Conservation (phyloP, 2,797 vertebrate species). For the Tenualosa thibaudeaui region DNA sequence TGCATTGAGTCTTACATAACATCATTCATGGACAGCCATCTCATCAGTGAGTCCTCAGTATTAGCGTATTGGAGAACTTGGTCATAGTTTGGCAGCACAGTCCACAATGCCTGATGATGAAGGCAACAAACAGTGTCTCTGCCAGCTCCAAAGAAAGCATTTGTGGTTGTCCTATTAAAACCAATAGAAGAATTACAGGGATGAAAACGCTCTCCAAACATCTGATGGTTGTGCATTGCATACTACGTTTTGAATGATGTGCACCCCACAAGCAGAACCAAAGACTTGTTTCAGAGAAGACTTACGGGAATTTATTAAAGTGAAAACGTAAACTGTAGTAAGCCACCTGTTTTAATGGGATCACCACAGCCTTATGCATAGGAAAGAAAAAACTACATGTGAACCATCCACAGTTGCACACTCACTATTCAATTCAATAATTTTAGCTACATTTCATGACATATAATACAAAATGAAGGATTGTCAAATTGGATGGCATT, state of each 20-base stretch:
- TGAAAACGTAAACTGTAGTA: neutral
- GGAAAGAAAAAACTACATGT: neutral
- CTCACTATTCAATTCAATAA: neutral
- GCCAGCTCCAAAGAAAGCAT: slow-evolving; percentile 27
- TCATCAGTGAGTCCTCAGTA: neutral
- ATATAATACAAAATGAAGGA: neutral
- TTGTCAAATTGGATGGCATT: neutral
- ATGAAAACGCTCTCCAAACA: neutral
- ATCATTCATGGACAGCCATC: slow-evolving; percentile 9
- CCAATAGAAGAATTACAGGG: neutral
- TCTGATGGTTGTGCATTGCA: neutral
- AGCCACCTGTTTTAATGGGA: neutral
- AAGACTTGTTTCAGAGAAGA: neutral
- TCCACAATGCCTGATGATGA: slow-evolving; percentile 31
- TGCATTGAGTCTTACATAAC: neutral
- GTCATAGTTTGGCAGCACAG: slow-evolving; percentile 6
- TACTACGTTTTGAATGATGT: neutral
- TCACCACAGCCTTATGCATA: neutral
- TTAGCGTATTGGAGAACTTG: neutral
- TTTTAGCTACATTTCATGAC: slow-evolving; percentile 15
- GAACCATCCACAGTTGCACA: neutral
- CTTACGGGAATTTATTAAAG: neutral
- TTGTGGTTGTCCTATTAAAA: neutral
- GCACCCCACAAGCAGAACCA: neutral
- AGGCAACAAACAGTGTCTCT: slow-evolving; percentile 39